Evolutionary conservation across 1,140 invertebrate species (phyloP).

Genomic region (Drosophila guanche): DNA sequence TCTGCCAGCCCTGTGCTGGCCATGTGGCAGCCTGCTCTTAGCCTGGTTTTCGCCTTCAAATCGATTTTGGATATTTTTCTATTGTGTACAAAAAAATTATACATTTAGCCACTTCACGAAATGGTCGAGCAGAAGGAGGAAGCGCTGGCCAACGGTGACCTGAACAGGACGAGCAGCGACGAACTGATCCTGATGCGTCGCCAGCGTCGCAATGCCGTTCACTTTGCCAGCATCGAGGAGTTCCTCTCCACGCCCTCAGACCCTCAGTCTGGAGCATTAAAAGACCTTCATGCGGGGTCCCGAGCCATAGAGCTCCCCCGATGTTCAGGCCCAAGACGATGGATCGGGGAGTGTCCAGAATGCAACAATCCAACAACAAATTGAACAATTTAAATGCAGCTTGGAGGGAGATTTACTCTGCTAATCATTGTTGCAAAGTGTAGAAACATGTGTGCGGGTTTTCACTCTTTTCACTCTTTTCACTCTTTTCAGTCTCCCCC

Average conservation of each 20-base stretch:
- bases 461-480: no score
- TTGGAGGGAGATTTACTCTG: no score
- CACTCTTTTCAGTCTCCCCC: no score
- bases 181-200: constrained; percentile 1
- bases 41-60: background rate
- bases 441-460: no score
- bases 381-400: no score
- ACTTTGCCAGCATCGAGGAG: constrained; percentile 25
- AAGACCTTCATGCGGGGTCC: constrained; percentile 8
- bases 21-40: background rate
- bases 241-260: constrained; percentile 17
- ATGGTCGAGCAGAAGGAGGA: no score
- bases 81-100: no score
- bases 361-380: no score
- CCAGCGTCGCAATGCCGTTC: constrained; percentile 34
- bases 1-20: background rate
- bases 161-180: constrained; percentile 9
- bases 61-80: background rate
- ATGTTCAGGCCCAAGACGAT: no score
- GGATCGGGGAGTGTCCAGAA: no score
- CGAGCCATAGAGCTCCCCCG: background rate
- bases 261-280: constrained; percentile 38
- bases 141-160: background rate
- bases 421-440: no score
- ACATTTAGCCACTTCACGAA: no score